These are phyloP conservation scores for Bilobella aurantiaca DNA, from an alignment of 1,140 invertebrate species.

Conservation along the genomic window DNA sequence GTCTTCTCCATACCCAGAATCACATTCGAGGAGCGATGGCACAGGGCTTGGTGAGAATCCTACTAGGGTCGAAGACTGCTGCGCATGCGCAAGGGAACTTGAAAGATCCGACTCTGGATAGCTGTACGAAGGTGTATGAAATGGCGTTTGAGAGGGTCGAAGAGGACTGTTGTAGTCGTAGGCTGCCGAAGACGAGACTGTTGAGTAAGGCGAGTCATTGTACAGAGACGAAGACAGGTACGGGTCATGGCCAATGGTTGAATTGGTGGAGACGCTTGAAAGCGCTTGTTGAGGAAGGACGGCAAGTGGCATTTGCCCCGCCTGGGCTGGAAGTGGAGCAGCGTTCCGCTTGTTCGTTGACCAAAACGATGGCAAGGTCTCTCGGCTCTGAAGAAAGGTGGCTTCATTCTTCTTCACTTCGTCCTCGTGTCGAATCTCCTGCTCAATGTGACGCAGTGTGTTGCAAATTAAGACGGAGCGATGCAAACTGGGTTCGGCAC, in stretches of 20 bases:
- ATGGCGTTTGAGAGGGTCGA: slow-evolving; percentile 29
- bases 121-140: slow-evolving; percentile 30
- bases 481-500: slow-evolving; percentile 78
- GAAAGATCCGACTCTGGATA: slow-evolving; percentile 10
- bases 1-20: slow-evolving; percentile 29
- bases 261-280: background rate
- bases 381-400: slow-evolving; percentile 16
- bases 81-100: no score
- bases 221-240: background rate
- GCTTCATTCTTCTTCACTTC: slow-evolving; percentile 18
- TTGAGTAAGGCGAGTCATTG: background rate
- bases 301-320: background rate
- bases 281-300: background rate
- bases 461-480: slow-evolving; percentile 90
- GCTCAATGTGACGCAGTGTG: slow-evolving; percentile 76
- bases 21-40: slow-evolving; percentile 24
- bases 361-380: slow-evolving; percentile 29
- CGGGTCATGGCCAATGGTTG: background rate
- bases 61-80: background rate
- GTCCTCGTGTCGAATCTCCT: slow-evolving; percentile 73
- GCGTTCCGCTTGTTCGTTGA: background rate
- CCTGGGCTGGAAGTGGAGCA: background rate
- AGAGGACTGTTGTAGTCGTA: slow-evolving; percentile 26
- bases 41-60: background rate
- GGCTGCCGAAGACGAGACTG: slow-evolving; percentile 1